A percentile compares a stretch with the other conserved stretches of the same genome.
Evolutionary conservation across 2,888 invertebrate genomes (phyloP).

Genomic region (Caprella mutica): DNA sequence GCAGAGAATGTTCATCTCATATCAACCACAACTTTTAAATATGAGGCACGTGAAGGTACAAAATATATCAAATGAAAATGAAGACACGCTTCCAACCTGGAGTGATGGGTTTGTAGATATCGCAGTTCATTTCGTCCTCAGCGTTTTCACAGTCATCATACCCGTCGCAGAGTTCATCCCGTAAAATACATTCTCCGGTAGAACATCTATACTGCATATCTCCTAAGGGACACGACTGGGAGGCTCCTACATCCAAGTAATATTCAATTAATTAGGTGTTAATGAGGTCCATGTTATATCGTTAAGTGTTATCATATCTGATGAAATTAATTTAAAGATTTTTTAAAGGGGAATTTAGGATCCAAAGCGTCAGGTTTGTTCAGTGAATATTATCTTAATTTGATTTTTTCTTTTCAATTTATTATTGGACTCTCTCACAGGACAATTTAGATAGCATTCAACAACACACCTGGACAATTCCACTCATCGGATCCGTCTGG

Average conservation of each 20-base stretch:
- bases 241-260: constrained; percentile 6
- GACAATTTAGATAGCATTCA: too few species aligned
- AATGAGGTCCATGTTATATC: not conserved
- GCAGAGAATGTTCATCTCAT: too few species aligned
- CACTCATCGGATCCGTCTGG: constrained; percentile 61
- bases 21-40: too few species aligned
- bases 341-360: not conserved
- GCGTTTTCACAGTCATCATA: constrained; percentile 59
- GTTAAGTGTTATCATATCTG: not conserved
- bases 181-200: constrained; percentile 35
- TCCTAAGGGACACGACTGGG: constrained; percentile 5
- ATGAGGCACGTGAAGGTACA: not conserved
- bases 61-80: not conserved
- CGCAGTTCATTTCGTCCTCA: constrained; percentile 41
- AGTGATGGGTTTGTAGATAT: not conserved
- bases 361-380: too few species aligned
- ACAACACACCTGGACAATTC: constrained; percentile 15
- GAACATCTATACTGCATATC: constrained; percentile 5
- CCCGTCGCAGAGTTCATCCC: constrained; percentile 60
- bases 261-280: not conserved
- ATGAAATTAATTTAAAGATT: not conserved
- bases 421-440: not conserved
- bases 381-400: not conserved
- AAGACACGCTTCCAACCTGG: constrained; percentile 1
- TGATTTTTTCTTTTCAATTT: not conserved